These are phyloP conservation scores for Porites divaricata DNA, from an alignment of 92 coral and sea anemone genomes.

Conservation along the genomic window DNA sequence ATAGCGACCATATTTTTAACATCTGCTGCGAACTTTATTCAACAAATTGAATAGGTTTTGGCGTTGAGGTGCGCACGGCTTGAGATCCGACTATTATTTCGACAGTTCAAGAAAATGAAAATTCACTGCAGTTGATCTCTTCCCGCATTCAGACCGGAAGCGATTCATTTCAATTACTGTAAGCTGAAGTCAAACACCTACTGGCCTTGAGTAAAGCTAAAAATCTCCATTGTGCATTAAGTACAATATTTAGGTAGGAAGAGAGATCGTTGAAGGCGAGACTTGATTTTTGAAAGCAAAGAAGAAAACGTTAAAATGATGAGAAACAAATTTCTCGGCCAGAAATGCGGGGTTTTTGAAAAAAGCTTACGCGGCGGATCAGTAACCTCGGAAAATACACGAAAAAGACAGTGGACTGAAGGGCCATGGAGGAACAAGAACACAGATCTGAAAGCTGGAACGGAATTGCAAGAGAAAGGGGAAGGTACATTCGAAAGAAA, in stretches of 20 bases:
- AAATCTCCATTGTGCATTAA: neutral
- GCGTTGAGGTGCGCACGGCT: neutral
- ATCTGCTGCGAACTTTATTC: slow-evolving; percentile 22
- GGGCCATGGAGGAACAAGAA: slow-evolving; percentile 2
- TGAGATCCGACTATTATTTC: neutral
- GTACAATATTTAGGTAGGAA: neutral
- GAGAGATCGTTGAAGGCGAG: neutral
- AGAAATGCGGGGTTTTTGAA: slow-evolving; percentile 55
- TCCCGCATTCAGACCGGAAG: neutral
- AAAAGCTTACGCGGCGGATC: slow-evolving; percentile 60
- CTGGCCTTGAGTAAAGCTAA: no score
- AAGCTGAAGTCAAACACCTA: neutral
- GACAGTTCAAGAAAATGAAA: neutral
- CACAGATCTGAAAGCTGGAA: neutral
- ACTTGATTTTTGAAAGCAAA: neutral
- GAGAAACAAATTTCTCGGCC: slow-evolving; percentile 30
- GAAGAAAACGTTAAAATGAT: neutral
- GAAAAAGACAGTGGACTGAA: neutral
- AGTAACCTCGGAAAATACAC: neutral
- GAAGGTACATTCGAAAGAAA: slow-evolving; percentile 7
- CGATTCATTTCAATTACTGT: neutral
- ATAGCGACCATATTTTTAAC: slow-evolving; percentile 1
- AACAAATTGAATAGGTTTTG: neutral
- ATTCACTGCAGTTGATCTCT: neutral
- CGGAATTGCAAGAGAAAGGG: neutral